These are phyloP conservation scores for Mohoua ochrocephala DNA, from an alignment of 2,113 vertebrate species.

Conservation along the genomic window DNA sequence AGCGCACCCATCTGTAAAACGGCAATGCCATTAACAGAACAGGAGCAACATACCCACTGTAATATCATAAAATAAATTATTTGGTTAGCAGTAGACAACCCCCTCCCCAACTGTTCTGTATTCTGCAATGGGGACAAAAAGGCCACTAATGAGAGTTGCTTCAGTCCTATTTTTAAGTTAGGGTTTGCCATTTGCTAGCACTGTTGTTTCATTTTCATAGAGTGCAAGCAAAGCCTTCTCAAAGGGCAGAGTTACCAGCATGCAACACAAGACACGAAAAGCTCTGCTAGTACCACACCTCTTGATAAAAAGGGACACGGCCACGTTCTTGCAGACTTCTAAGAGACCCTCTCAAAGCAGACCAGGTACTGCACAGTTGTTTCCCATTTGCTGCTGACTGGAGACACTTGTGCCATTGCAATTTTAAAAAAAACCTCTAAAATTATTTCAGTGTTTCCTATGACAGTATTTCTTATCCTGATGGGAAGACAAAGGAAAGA, in stretches of 20 bases:
- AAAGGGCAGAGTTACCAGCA: background rate
- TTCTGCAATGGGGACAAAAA: background rate
- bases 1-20: background rate
- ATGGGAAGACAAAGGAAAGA: background rate
- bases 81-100: background rate
- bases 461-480: background rate
- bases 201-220: background rate
- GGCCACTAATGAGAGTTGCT: background rate
- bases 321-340: background rate
- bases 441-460: background rate
- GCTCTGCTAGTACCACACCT: background rate
- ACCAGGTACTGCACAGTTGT: background rate
- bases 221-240: background rate
- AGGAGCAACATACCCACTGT: background rate
- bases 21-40: background rate
- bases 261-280: background rate
- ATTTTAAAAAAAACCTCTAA: background rate
- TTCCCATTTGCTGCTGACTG: background rate
- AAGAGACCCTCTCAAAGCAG: background rate
- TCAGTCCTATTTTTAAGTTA: background rate
- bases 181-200: background rate
- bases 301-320: background rate
- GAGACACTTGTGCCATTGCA: background rate
- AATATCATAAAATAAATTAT: background rate
- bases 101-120: background rate